Evolutionary conservation across 2,113 vertebrate species (phyloP).

Genomic region (Larimichthys polyactis): DNA sequence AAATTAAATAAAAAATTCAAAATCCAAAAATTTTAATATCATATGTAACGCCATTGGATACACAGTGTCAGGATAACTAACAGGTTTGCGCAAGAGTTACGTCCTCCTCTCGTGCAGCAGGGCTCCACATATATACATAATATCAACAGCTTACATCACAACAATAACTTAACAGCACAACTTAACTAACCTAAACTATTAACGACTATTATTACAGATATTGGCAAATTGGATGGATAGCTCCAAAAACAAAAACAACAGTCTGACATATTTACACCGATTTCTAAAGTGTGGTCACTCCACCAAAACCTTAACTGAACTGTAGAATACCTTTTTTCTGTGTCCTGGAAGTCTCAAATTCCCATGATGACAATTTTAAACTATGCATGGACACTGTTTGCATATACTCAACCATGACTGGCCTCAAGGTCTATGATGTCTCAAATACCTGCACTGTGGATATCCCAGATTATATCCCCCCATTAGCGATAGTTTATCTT

Average conservation of each 20-base stretch:
- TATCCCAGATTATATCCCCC: neutral
- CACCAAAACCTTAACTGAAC: neutral
- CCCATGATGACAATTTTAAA: neutral
- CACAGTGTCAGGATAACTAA: neutral
- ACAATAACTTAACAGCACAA: neutral
- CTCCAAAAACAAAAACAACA: neutral
- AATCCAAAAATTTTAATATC: no score
- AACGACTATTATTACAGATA: no score
- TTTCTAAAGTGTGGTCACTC: no score
- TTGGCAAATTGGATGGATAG: neutral
- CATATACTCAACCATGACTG: neutral
- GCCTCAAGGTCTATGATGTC: constrained; percentile 4
- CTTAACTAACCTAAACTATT: no score
- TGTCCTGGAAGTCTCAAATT: constrained; percentile 1
- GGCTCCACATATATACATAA: no score
- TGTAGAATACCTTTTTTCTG: neutral
- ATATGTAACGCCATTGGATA: no score
- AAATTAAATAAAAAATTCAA: no score
- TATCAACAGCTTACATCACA: neutral
- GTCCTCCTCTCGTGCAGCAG: neutral
- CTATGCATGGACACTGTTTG: neutral
- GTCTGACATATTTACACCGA: neutral
- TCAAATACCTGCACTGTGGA: neutral
- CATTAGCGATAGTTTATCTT: no score
- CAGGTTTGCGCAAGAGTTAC: neutral